Percentiles rank a stretch among this genome's conserved stretches.
phyloP scores from a whole-genome alignment of 2,888 invertebrate species.

The Craniophora ligustri region DNA sequence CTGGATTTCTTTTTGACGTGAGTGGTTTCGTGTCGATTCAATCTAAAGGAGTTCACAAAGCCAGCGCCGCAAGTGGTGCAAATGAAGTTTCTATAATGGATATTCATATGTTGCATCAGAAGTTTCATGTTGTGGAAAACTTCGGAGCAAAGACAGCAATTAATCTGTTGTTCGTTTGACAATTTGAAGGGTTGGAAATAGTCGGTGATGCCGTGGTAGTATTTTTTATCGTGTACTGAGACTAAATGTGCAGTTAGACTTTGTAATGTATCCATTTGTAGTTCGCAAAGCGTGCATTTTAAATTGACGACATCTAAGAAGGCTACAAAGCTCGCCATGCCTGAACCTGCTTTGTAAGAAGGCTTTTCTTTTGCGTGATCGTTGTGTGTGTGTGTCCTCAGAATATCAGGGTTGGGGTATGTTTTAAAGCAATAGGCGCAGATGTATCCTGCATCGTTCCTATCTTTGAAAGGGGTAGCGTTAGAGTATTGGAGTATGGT shows the following conservation, averaged over 20 bases:
- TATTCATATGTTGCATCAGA: conserved; percentile 83
- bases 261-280: conserved; percentile 68
- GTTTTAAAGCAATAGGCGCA: conserved; percentile 83
- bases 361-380: conserved; percentile 78
- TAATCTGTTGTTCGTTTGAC: conserved; percentile 74
- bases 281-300: conserved; percentile 77
- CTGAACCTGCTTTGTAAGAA: conserved; percentile 77
- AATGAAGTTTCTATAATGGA: conserved; percentile 81
- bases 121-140: conserved; percentile 81
- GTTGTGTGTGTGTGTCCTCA: conserved; percentile 73
- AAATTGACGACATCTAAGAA: conserved; percentile 80
- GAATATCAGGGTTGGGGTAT: conserved; percentile 71
- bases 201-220: conserved; percentile 75
- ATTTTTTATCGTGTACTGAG: conserved; percentile 74
- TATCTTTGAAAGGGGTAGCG: conserved; percentile 81
- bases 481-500: conserved; percentile 79
- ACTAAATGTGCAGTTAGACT: conserved; percentile 74
- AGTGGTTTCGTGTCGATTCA: conserved; percentile 79
- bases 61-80: conserved; percentile 83
- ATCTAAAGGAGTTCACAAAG: conserved; percentile 77
- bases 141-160: conserved; percentile 78
- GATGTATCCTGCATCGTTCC: conserved; percentile 81
- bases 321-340: conserved; percentile 79
- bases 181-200: conserved; percentile 80
- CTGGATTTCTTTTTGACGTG: conserved; percentile 80